These are phyloP conservation scores for Fulmarus glacialis DNA, from an alignment of 2,113 vertebrate species.

Conservation along the genomic window DNA sequence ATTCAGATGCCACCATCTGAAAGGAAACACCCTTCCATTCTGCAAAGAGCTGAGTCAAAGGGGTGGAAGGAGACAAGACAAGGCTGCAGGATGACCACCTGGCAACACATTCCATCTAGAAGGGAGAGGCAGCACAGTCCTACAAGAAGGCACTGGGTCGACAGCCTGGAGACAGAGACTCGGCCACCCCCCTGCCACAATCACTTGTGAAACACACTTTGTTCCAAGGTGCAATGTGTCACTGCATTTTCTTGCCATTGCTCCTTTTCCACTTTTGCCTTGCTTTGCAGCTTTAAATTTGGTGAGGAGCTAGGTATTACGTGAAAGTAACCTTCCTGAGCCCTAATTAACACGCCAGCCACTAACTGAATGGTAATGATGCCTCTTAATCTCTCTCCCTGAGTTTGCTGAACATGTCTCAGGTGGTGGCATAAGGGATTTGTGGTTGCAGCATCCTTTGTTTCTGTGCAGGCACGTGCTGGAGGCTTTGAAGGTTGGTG, in stretches of 20 bases:
- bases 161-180: background rate
- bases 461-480: background rate
- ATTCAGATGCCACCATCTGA: background rate
- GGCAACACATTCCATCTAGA: background rate
- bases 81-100: background rate
- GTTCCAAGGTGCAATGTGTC: background rate
- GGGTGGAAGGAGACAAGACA: background rate
- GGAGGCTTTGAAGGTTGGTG: background rate
- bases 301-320: background rate
- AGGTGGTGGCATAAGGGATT: background rate
- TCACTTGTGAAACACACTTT: accelerated
- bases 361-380: background rate
- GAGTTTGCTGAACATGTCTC: background rate
- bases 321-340: background rate
- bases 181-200: background rate
- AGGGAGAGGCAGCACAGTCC: background rate
- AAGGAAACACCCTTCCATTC: background rate
- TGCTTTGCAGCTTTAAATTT: background rate
- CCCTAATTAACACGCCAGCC: background rate
- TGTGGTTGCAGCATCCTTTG: background rate
- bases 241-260: background rate
- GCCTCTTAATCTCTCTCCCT: background rate
- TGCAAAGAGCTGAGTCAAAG: accelerated
- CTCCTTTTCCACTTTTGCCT: background rate
- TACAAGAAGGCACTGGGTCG: background rate